phyloP scores from a whole-genome alignment of 2,113 vertebrate species.

The Balaenoptera acutorostrata region DNA sequence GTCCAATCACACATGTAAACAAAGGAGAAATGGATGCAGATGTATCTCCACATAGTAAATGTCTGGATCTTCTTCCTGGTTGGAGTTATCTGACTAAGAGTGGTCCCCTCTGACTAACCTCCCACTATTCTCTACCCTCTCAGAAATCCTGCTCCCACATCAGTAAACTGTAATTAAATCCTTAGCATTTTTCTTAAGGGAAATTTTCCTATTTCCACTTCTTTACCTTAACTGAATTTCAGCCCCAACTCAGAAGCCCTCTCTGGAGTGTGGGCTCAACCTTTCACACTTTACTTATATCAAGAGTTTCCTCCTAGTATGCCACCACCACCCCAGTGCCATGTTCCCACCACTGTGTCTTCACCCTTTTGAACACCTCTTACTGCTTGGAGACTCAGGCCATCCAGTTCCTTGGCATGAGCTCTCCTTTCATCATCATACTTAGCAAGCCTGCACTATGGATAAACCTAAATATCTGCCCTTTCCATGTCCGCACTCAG shows the following conservation, averaged over 20 bases:
- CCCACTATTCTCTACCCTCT: not conserved
- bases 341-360: not conserved
- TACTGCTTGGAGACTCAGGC: not conserved
- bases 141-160: not conserved
- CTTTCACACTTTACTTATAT: not conserved
- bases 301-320: no score
- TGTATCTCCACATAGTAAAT: not conserved
- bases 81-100: not conserved
- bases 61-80: not conserved
- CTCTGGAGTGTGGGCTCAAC: not conserved
- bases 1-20: not conserved
- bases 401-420: not conserved
- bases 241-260: not conserved
- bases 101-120: not conserved
- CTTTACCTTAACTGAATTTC: not conserved
- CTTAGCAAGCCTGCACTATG: not conserved
- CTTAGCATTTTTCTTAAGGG: not conserved
- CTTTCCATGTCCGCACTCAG: not conserved
- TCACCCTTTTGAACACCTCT: not conserved
- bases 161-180: not conserved
- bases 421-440: not conserved
- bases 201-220: not conserved
- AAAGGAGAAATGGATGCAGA: not conserved
- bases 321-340: no score
- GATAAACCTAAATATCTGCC: not conserved